Conservation (phyloP, 2,888 invertebrate species). For the Copidosoma aretas region DNA sequence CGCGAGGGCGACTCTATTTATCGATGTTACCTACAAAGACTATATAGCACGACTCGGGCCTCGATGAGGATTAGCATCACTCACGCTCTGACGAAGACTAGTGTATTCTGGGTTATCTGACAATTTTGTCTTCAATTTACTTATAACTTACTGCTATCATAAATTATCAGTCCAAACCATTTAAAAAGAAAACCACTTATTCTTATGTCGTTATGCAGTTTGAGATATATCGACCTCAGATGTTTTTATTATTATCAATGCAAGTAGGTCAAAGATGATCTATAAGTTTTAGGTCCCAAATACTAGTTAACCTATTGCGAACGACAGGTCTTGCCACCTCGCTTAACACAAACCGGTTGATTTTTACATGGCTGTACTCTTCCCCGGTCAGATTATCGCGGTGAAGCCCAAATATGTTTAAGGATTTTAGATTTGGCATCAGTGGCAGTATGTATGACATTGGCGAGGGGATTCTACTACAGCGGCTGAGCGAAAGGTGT, state of each 20-base stretch:
- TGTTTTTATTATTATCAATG: slow-evolving; percentile 6
- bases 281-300: slow-evolving; percentile 86
- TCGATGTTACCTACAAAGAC: too few relatives aligned
- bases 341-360: slow-evolving; percentile 81
- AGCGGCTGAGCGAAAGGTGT: slow-evolving; percentile 81
- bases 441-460: slow-evolving; percentile 70
- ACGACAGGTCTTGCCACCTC: slow-evolving; percentile 90
- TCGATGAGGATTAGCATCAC: too few relatives aligned
- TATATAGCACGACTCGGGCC: too few relatives aligned
- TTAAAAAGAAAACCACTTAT: slow-evolving; percentile 31
- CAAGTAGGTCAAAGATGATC: slow-evolving; percentile 66
- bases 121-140: too few relatives aligned
- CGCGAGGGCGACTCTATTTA: too few relatives aligned
- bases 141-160: too few relatives aligned
- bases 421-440: slow-evolving; percentile 72
- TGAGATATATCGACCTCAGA: slow-evolving; percentile 19
- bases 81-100: too few relatives aligned
- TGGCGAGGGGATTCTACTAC: slow-evolving; percentile 76
- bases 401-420: slow-evolving; percentile 85
- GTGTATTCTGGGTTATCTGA: too few relatives aligned
- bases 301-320: slow-evolving; percentile 83
- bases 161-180: slow-evolving; percentile 32
- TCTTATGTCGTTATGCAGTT: slow-evolving; percentile 29
- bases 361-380: slow-evolving; percentile 68
- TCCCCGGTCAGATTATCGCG: slow-evolving; percentile 65